Base-by-base conservation (phyloP, 1,140 invertebrate species). In the Drosophila persimilis region DNA sequence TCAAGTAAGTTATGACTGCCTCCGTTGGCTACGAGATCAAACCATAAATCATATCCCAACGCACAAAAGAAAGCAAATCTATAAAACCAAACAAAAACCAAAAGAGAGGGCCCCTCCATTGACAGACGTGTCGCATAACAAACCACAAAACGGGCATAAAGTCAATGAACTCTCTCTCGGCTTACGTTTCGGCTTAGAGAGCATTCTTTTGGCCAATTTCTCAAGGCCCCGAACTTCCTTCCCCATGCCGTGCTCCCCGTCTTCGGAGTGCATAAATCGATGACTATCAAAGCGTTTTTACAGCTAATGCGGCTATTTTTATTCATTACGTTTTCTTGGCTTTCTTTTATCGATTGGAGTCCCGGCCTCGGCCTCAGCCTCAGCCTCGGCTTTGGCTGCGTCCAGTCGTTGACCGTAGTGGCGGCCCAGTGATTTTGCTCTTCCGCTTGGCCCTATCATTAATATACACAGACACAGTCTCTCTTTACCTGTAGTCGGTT, bases 281-380 rank as follows among this genome's bases (percentile, higher is more conserved):
- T 88, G 76, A 88, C 83, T 89, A 88, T 88, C 83, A 79, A 79
- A 83, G 67, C 83, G 56, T 78, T 86, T 88, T 88, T 88, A 88
- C 83, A 88, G 83, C 79, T 88, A 88, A 88, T 88, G 78, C 84
- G 83, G 78, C 84, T 88, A 89, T 88, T 88, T 88, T 89, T 88
- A 88, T 89, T 88, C 83, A 88, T 88, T 89, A 89, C 78, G 83
- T 88, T 88, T 84, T 75, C 72, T 70, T 56, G 55, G 79, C 79
- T 79, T 88, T 88, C 79, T 89, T 76, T 51, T 52, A 84, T 73
- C 63, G 79, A 77, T 79, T 89, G 67, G 69, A 39, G 58, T 22
- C 47, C 58, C 22, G 11, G 15, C 51, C 52, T 53, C 15, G n/a
- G 48, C n/a, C 20, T 2, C 20, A 20, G 29, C n/a, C 20, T 2